These are phyloP conservation scores for roundworm (Caenorhabditis elegans) DNA, from an alignment of 1,140 invertebrate genomes.

Conservation along the genomic window DNA sequence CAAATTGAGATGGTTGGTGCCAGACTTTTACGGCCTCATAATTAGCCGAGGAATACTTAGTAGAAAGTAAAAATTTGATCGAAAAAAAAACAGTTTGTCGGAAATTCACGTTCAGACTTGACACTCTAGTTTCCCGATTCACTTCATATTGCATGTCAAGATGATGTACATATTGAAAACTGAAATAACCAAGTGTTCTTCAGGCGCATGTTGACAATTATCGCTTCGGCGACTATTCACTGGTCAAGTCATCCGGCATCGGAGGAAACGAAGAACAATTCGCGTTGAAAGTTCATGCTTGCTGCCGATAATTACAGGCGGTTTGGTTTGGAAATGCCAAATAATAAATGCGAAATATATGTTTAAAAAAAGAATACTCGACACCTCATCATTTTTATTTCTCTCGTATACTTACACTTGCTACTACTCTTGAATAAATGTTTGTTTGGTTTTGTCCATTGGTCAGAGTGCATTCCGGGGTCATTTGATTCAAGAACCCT, in stretches of 20 bases:
- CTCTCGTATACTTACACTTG: not conserved
- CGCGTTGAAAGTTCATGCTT: constrained; percentile 52
- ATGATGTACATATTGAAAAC: too few species aligned
- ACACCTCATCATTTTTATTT: constrained; percentile 14
- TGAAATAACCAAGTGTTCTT: not conserved
- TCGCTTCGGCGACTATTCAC: constrained; percentile 50
- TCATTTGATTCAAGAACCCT: not conserved
- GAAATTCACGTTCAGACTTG: not conserved
- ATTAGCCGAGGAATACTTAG: not conserved
- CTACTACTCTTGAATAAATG: not conserved
- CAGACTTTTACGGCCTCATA: not conserved
- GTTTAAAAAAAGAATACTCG: not conserved
- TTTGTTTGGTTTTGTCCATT: not conserved
- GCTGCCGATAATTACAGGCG: constrained; percentile 45
- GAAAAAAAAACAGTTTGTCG: too few species aligned
- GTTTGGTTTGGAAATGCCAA: too few species aligned
- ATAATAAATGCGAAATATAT: not conserved
- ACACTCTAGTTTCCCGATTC: too few species aligned
- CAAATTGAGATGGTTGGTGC: not conserved
- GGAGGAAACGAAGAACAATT: constrained; percentile 49
- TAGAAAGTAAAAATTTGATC: not conserved
- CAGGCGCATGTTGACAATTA: constrained; percentile 51
- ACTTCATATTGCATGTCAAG: not conserved
- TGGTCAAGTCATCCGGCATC: constrained; percentile 47
- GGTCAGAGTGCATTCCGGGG: constrained; percentile 19